Evolutionary conservation across 2,113 vertebrate genomes (phyloP), one percentile per base, ranked within the genome.

Genomic region (Cygnus buccinator): DNA sequence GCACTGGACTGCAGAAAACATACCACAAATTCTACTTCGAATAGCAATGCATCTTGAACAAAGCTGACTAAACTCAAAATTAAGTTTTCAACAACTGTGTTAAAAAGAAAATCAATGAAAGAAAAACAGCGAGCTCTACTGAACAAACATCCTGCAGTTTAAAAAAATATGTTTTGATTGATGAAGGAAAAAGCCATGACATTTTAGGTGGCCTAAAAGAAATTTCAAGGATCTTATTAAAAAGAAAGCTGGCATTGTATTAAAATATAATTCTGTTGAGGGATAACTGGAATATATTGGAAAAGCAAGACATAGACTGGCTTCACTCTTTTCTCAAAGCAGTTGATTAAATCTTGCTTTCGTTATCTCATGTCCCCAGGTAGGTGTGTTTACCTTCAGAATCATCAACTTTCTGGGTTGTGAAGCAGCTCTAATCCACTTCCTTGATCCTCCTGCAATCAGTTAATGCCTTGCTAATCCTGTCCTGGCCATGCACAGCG

Each of bases 61-160:
- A 96, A 95, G 91, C 94, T 96, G 95, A 93, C 89, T 93, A 84
- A 97, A 95, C 70, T 89, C 48, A 89, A 94, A 97, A 96, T 94
- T 94, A 95, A 84, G 81, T 96, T 97, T 97, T 97, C 91, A 96
- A 58, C 93, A 94, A 94, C 77, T 41, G 20, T 4, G 77, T 84
- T 91, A 95, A 78, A 91, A 95, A 87, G 93, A 95, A 96, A 96
- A 96, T 95, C 94, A 96, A 31, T 84, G 94, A 95, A 97, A 95
- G 89, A 95, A 97, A 97, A 96, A 96, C 94, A 95, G 33, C 0
- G 1, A 79, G 71, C 70, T 95, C 84, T 87, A 93, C 93, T 95
- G 94, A 96, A 78, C 70, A 97, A 97, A 97, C 71, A 97, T 95
- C 96, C 95, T 65, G 73, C 74, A 94, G 94, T 91, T 93, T 87